Conservation (phyloP, 2,888 invertebrate species). For the Adelognathus sp. region DNA sequence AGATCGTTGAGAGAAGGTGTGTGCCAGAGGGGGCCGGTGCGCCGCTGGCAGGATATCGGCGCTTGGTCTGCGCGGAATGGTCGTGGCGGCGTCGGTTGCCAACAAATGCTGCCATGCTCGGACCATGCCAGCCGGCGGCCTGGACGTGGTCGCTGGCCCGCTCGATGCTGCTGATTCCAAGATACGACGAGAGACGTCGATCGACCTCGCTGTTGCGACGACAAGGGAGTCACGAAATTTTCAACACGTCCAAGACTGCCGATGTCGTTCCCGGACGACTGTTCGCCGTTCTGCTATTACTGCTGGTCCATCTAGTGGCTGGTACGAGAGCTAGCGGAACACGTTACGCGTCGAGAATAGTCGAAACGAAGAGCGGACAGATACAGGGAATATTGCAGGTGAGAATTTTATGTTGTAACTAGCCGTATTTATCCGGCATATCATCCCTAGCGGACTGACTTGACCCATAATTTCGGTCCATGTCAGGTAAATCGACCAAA, state of each 20-base stretch:
- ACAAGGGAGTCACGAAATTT: conserved; percentile 34
- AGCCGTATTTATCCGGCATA: not conserved
- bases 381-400: conserved; percentile 79
- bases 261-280: conserved; percentile 25
- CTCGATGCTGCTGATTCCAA: conserved; percentile 66
- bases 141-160: conserved; percentile 76
- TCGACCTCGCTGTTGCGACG: conserved; percentile 46
- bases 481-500: too few relatives aligned
- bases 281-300: conserved; percentile 44
- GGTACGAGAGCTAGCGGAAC: conserved; percentile 81
- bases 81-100: conserved; percentile 71
- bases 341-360: conserved; percentile 90
- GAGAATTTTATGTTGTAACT: not conserved
- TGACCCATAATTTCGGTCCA: too few relatives aligned
- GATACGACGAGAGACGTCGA: conserved; percentile 54
- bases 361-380: conserved; percentile 86
- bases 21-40: conserved; percentile 68
- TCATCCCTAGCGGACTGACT: too few relatives aligned
- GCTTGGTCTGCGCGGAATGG: conserved; percentile 67
- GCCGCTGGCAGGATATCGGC: conserved; percentile 49
- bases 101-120: conserved; percentile 80
- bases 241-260: not conserved
- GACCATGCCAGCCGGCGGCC: conserved; percentile 78
- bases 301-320: conserved; percentile 54
- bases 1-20: conserved; percentile 61